phyloP scores from a whole-genome alignment of 2,797 vertebrate genomes.

The Trichosurus vulpecula region DNA sequence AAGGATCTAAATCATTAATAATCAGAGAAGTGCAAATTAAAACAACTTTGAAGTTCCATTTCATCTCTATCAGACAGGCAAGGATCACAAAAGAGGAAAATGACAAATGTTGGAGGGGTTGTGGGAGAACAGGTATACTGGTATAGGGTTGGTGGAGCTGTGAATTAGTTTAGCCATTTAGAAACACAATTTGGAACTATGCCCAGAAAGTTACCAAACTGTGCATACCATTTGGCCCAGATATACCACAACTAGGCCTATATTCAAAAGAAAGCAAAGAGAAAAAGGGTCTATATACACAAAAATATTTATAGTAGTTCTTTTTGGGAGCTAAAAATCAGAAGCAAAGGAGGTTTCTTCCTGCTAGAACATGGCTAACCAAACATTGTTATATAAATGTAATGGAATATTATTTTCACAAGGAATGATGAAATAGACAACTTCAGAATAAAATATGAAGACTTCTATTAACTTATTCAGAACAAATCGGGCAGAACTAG shows the following conservation, averaged over 20 bases:
- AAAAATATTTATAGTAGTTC: neutral
- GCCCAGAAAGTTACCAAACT: neutral
- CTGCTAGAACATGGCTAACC: neutral
- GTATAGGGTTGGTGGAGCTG: neutral
- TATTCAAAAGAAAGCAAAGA: neutral
- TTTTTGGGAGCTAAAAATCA: neutral
- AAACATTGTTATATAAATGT: neutral
- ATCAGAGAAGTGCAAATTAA: neutral
- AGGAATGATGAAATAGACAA: neutral
- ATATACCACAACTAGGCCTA: neutral
- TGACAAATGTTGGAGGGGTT: neutral
- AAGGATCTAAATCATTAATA: neutral
- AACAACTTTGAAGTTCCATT: neutral
- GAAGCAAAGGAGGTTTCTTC: neutral
- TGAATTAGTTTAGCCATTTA: neutral
- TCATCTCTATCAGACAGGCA: neutral
- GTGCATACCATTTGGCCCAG: neutral
- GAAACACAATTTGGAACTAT: neutral
- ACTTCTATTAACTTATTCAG: neutral
- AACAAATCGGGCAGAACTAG: neutral
- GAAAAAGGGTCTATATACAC: neutral
- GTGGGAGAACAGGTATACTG: neutral
- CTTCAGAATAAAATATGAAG: neutral
- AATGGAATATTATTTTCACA: neutral
- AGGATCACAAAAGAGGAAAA: neutral